Base-by-base conservation (phyloP, 2,113 vertebrate species). In the Oplegnathus fasciatus region DNA sequence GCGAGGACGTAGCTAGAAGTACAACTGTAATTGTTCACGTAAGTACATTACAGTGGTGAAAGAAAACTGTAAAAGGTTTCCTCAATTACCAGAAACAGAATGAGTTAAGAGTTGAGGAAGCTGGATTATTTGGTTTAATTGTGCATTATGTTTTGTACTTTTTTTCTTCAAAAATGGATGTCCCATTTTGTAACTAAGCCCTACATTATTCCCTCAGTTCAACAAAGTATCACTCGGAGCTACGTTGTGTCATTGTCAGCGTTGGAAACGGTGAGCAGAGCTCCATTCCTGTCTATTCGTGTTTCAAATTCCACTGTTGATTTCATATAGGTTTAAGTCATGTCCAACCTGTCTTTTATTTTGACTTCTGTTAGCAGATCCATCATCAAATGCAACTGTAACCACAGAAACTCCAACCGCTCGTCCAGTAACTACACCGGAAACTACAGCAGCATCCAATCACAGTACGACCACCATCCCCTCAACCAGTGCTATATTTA, bases 201-300 rank as follows among this genome's bases (percentile, higher is more conserved):
- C 18, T 26, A 10, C 0, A 13, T 78, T 50, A 11, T 50, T 20
- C 46, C 46, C 7, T 20, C 34, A 85, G 80, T 24, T 10, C 17
- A 7, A 0, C 0, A 0, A 86, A 50, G n/a, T 90, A 71, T 46
- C 58, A 89, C 10, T 91, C 90, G 0, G 82, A 81, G 2, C 78
- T 88, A 2, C 75, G 88, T 1, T 93, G 90, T 30, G 66, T 93
- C n/a, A 13, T 74, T 42, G 85, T 79, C 0, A 84, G 0, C 0
- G 75, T 90, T 48, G 75, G 32, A 78, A 32, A 30, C 1, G 32
- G 89, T 93, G 44, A 88, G 61, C 9, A 26, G 14, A 64, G 0
- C 44, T 3, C 11, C 6, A 5, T 42, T 20, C 13, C 15, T 48
- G 8, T 24, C 2, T 60, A 3, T 22, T n/a, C 3, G 15, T 17